phyloP scores from a whole-genome alignment of 2,797 vertebrate genomes.

The Melanotaenia parkinsoni region DNA sequence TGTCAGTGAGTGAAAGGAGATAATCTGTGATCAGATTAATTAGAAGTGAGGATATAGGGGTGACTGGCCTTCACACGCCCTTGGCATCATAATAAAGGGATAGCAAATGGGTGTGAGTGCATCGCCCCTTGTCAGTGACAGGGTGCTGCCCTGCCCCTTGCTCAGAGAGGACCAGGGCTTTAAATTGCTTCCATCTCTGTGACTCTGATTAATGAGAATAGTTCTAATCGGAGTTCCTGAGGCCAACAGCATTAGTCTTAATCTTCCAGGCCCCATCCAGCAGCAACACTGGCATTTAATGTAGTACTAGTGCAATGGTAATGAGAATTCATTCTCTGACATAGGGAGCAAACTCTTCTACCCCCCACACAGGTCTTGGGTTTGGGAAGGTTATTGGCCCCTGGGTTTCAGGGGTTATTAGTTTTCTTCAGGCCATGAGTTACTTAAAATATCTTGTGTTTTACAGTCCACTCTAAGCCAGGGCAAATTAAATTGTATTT shows the following conservation, averaged over 20 bases:
- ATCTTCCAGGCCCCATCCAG: conserved; percentile 78
- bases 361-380: conserved; percentile 58
- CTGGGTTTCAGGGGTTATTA: conserved; percentile 77
- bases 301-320: conserved; percentile 81
- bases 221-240: conserved; percentile 84
- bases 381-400: conserved; percentile 76
- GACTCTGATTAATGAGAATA: conserved; percentile 85
- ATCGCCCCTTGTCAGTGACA: conserved; percentile 67
- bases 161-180: conserved; percentile 75
- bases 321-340: conserved; percentile 81
- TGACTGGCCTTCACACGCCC: conserved; percentile 78
- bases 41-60: conserved; percentile 58
- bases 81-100: conserved; percentile 77
- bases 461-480: conserved; percentile 61
- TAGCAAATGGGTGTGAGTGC: conserved; percentile 68
- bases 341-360: conserved; percentile 60
- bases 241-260: conserved; percentile 86
- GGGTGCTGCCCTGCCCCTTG: conserved; percentile 80
- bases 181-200: conserved; percentile 83
- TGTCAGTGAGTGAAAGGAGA: conserved; percentile 39
- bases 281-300: conserved; percentile 84
- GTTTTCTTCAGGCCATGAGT: conserved; percentile 77
- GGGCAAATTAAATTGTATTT: conserved; percentile 65
- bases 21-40: conserved; percentile 61
- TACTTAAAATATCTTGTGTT: conserved; percentile 75